phyloP scores from a whole-genome alignment of 1,140 invertebrate genomes.

The Lerema accius region DNA sequence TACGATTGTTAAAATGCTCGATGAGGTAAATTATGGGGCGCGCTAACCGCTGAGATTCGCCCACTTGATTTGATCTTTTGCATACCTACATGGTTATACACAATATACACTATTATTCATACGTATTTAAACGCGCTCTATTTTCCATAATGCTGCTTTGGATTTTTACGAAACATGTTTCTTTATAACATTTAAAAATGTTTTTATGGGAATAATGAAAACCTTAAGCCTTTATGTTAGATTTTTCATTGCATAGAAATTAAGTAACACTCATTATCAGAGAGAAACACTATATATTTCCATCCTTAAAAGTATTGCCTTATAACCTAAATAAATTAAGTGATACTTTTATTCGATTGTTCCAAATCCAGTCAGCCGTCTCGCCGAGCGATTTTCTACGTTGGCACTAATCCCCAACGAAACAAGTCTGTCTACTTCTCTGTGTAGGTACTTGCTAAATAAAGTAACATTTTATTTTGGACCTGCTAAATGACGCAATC shows the following conservation, averaged over 20 bases:
- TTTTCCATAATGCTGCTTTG: too few species aligned
- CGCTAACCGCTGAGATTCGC: slow-evolving; percentile 21
- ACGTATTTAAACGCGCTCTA: too few species aligned
- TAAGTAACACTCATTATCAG: too few species aligned
- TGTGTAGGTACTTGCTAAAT: slow-evolving; percentile 25
- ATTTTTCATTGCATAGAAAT: too few species aligned
- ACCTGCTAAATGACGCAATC: slow-evolving; percentile 25
- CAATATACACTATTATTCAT: too few species aligned
- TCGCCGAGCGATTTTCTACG: slow-evolving; percentile 21
- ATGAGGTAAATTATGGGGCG: slow-evolving; percentile 32
- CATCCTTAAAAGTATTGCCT: too few species aligned
- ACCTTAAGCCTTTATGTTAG: too few species aligned
- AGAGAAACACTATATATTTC: too few species aligned
- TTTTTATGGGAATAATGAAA: too few species aligned
- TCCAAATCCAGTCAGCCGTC: background rate
- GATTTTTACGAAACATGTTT: too few species aligned
- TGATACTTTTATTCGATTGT: background rate
- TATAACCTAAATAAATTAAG: too few species aligned
- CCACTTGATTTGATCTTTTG: slow-evolving; percentile 6
- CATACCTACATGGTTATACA: background rate
- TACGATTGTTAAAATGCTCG: slow-evolving; percentile 25
- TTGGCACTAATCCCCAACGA: slow-evolving; percentile 33
- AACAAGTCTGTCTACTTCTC: slow-evolving; percentile 37
- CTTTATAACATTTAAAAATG: too few species aligned
- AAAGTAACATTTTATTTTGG: slow-evolving; percentile 23